Base-by-base conservation (phyloP, 2,888 invertebrate genomes). In the Leptinotarsa juncta region DNA sequence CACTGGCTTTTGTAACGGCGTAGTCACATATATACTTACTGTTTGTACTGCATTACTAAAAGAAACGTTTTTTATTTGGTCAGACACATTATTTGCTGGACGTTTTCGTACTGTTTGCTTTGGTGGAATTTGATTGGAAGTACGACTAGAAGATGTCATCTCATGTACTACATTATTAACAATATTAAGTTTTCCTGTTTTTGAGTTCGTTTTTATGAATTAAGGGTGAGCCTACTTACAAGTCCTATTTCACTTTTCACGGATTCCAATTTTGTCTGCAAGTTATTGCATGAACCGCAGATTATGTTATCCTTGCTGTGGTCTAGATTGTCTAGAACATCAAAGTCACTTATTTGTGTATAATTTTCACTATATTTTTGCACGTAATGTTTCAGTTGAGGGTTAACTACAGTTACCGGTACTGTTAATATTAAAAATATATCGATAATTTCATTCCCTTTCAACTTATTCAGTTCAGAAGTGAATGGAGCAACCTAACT, bases 401-500 rank as follows among this genome's bases (percentile, higher is more conserved):
- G 49, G n/a, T 66, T 66, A 3, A n/a, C n/a, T 23, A 66, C 50
- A 20, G 42, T 16, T 48, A 42, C 65, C 18, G 50, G 66, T 49
- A 49, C 26, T 26, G 26, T 26, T 5, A 5, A 32, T 32, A 5
- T 32, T 32, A 5, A 32, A 3, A 32, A 32, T 32, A 32, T 26
- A 26, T 5, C 32, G 32, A 32, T 32, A 32, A 32, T 32, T 32
- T 32, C 32, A 32, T 1, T 32, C 12, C 18, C 50, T 18, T 66
- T 66, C 42, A 48, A 50, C 23, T 66, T 50, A 66, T 66, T 66
- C 16, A 66, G 66, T 49, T 66, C 66, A 49, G 50, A n/a, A 66
- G 49, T 66, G 4, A 66, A 66, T 50, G 23, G 16, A 32, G 66
- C 48, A 20, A 66, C 42, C 49, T 66, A 49, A 66, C 66, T 66